phyloP scores from a whole-genome alignment of 2,888 invertebrate species.

The Cheilosia variabilis region DNA sequence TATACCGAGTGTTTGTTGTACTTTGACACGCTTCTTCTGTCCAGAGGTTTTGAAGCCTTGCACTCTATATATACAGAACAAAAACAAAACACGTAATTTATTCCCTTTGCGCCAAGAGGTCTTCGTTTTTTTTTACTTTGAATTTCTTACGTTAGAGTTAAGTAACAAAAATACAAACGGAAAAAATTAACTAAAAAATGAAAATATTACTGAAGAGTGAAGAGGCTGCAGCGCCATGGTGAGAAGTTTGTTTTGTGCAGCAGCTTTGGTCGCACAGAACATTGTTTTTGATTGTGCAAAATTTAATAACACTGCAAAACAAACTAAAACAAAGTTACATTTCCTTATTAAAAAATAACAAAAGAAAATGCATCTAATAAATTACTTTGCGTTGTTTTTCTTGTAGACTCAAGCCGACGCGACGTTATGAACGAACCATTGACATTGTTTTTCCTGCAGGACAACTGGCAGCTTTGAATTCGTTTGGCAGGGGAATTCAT shows the following conservation, averaged over 20 bases:
- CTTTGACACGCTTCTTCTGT: slow-evolving; percentile 66
- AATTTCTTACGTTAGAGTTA: slow-evolving; percentile 50
- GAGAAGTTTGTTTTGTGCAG: slow-evolving; percentile 24
- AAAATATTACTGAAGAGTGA: slow-evolving; percentile 19
- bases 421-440: slow-evolving; percentile 2
- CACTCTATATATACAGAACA: slow-evolving; percentile 3
- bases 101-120: slow-evolving; percentile 62
- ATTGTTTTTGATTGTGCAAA: slow-evolving; percentile 33
- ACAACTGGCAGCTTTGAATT: slow-evolving; percentile 9
- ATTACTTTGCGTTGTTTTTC: slow-evolving; percentile 9
- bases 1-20: slow-evolving; percentile 41
- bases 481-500: neutral
- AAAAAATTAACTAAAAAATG: slow-evolving; percentile 15
- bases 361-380: slow-evolving; percentile 1
- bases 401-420: neutral
- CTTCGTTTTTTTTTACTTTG: slow-evolving; percentile 40
- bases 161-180: slow-evolving; percentile 60
- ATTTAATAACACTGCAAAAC: slow-evolving; percentile 36
- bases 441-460: slow-evolving; percentile 9
- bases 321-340: slow-evolving; percentile 4
- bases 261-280: slow-evolving; percentile 14
- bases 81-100: slow-evolving; percentile 46
- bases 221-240: slow-evolving; percentile 45
- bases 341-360: slow-evolving; percentile 15
- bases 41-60: slow-evolving; percentile 44